Evolutionary conservation across 1,140 invertebrate genomes (phyloP), one percentile per base, ranked within the genome.

Genomic region (Drosophila sulfurigaster): DNA sequence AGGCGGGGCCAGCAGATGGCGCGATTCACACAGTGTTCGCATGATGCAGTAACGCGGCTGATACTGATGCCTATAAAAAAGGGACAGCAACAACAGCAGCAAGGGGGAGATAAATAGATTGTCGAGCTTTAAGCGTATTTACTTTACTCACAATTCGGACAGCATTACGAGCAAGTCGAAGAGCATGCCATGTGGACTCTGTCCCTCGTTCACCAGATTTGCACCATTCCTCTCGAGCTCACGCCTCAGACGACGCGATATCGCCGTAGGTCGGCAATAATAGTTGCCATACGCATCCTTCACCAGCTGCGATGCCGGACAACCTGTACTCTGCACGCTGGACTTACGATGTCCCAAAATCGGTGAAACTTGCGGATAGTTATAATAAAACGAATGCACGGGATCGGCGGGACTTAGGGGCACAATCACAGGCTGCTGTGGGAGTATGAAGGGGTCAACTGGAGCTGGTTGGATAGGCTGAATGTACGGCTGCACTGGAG

Each of bases 11-110:
- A 96, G 79, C 76, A 94, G 91, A 51, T 91, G 92, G 71, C 93
- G 94, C 6, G 95, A 94, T 82, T 96, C 96, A 78, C 96, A 96
- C 58, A 96, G 94, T 16, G 94, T 94, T 69, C 95, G 94, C 67
- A 96, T 92, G 35, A 96, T 90, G 91, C 96, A 96, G 16, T 94
- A 93, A 20, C 93, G 94, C 8, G 96, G 95, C 35, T 96, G 94
- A 16, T 96, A 89, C 66, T 75, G 86, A 57, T 95, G 95, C 68
- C 94, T 94, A 48, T 94, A 63, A 5, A 51, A 10, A 16, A 20
- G n/a, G 3, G 20, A 3, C 20, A 25, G 20, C 20, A 25, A 28
- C n/a, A 11, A n/a, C 3, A 11, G 1, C 30, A 35, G 1, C 25
- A 16, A 63, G 3, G 28, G 13, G 28, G 11, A 46, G 11, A 10